Conservation (phyloP, 2,888 invertebrate genomes). For the Philopedon plagiatum region DNA sequence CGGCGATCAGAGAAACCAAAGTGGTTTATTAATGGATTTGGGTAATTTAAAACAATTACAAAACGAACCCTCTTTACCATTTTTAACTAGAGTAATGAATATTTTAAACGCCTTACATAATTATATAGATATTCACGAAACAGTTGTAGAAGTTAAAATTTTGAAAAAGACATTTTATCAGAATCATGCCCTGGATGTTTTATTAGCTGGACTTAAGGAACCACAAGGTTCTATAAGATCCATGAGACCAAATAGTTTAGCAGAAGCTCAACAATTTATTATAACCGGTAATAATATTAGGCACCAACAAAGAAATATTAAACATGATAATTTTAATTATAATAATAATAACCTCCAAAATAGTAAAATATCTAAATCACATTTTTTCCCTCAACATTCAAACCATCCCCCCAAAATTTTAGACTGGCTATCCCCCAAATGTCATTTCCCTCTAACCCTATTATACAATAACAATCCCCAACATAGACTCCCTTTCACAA, state of each 20-base stretch:
- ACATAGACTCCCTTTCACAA: neutral
- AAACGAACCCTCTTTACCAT: conserved; percentile 1
- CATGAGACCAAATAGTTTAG: conserved; percentile 11
- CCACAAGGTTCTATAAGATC: conserved; percentile 9
- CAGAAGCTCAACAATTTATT: conserved; percentile 10
- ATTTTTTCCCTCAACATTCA: neutral
- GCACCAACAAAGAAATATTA: neutral
- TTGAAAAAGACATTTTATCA: conserved; percentile 1
- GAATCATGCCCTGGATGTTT: neutral
- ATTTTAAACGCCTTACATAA: conserved; percentile 10
- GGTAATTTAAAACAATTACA: neutral
- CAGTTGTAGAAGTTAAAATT: neutral
- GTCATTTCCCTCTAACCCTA: too few relatives aligned
- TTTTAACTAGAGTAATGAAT: neutral
- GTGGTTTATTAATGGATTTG: conserved; percentile 2
- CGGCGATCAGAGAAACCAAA: conserved; percentile 28
- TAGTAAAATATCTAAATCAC: neutral
- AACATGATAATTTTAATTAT: neutral
- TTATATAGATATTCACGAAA: conserved; percentile 9
- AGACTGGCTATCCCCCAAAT: too few relatives aligned
- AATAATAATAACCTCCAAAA: neutral
- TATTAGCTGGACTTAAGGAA: neutral
- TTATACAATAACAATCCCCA: neutral
- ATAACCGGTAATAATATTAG: conserved; percentile 15
- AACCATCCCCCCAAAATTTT: too few relatives aligned